Base-by-base conservation (phyloP, 1,140 invertebrate species). In the Cephus cinctus region DNA sequence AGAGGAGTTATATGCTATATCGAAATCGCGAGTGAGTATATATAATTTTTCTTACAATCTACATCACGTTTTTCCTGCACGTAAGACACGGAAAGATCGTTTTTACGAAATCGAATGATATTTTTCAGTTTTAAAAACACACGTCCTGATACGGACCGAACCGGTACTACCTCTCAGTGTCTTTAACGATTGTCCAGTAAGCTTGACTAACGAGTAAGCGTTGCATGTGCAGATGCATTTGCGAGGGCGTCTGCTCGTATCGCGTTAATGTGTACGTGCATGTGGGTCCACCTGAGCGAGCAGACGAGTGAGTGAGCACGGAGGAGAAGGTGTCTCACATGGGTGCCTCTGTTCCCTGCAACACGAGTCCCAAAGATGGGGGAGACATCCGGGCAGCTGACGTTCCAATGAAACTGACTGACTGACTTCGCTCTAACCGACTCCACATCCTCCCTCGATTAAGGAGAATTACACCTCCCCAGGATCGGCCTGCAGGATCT, bases 301-400 rank as follows among this genome's bases (percentile, higher is more conserved):
- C 64, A 64, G 64, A 66, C 62, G 62, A 67, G 63, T 64, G 60
- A 59, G 63, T 62, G 59, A 61, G 56, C 47, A 57, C 61, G 58
- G 59, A 63, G 65, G 62, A 72, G 71, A 73, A 73, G 70, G 71
- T 73, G 73, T 76, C 72, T 76, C 73, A 76, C 73, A 73, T 75
- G 72, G 72, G 67, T 76, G 73, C 70, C 64, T 68, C 72, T 67
- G 66, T 67, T 68, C 56, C 52, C 69, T 66, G 66, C 68, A 72
- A 72, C 70, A 69, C 69, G 69, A 69, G 68, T 67, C 61, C 64
- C 63, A 73, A 64, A 74, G 66, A 74, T 71, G 73, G 72, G 70
- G 71, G 72, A 74, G 72, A 76, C 72, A 76, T 76, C 73, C 73
- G 72, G 73, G 72, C 73, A 76, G 73, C 73, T 76, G 73, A 76